Conservation (phyloP, 2,888 invertebrate species). For the Chalcis sispes region DNA sequence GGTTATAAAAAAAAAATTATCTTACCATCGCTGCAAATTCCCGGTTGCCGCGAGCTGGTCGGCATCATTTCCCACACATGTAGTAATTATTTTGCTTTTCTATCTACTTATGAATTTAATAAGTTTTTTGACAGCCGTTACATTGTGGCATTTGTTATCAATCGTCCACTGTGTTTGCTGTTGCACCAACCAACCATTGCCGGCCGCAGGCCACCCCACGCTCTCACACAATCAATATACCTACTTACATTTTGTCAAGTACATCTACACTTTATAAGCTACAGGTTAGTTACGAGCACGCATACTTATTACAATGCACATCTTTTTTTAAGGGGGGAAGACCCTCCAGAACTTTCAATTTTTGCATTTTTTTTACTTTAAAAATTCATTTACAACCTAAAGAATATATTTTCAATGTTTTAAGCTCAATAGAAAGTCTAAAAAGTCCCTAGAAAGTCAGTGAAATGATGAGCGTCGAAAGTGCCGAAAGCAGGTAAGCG, state of each 20-base stretch:
- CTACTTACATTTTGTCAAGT: slow-evolving; percentile 2
- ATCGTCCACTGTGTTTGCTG: background rate
- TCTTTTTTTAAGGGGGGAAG: too few species aligned
- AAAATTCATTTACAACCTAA: too few species aligned
- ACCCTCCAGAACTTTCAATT: too few species aligned
- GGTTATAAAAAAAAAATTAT: slow-evolving; percentile 52
- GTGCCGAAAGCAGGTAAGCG: too few species aligned
- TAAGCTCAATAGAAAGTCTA: too few species aligned
- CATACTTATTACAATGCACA: too few species aligned
- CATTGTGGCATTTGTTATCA: slow-evolving; percentile 68
- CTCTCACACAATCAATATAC: slow-evolving; percentile 62
- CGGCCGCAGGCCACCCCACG: slow-evolving; percentile 2
- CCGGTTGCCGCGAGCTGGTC: slow-evolving; percentile 68
- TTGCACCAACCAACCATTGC: slow-evolving; percentile 57
- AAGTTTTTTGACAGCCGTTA: slow-evolving; percentile 67
- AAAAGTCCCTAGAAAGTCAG: too few species aligned
- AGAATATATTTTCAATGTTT: too few species aligned
- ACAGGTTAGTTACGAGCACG: background rate
- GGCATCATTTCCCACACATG: slow-evolving; percentile 73
- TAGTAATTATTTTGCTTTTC: slow-evolving; percentile 39
- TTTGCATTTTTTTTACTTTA: too few species aligned
- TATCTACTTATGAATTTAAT: slow-evolving; percentile 55
- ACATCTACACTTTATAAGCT: background rate
- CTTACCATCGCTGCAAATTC: slow-evolving; percentile 71
- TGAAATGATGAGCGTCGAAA: too few species aligned